Percentiles rank a stretch among this genome's conserved stretches.
Evolutionary conservation across 1,140 invertebrate species (phyloP).

Genomic region (Ostrea denselamellosa): DNA sequence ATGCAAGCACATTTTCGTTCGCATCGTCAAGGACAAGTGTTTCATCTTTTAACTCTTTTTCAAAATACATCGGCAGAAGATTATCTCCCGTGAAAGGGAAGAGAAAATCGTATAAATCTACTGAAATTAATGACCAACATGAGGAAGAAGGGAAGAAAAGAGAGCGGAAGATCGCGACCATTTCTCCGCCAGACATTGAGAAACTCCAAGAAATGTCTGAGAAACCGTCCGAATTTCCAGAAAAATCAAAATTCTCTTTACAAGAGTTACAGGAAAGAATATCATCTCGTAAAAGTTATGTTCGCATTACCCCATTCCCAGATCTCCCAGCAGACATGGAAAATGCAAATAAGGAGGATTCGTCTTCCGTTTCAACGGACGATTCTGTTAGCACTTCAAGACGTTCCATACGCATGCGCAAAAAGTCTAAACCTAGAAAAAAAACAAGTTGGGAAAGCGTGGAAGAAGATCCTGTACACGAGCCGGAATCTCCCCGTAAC

Average conservation of each 20-base stretch:
- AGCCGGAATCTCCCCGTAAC: not conserved
- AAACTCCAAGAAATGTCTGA: not conserved
- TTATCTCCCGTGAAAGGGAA: not conserved
- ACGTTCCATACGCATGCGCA: not conserved
- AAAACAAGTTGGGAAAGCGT: not conserved
- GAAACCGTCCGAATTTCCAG: not conserved
- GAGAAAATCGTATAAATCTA: not conserved
- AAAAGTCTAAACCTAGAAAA: not conserved
- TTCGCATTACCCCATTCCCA: constrained; percentile 4
- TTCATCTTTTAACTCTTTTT: constrained; percentile 12
- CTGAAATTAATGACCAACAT: not conserved
- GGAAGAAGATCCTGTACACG: not conserved
- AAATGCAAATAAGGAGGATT: not conserved
- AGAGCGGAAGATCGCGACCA: not conserved
- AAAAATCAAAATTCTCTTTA: constrained; percentile 10
- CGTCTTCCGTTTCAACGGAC: not conserved
- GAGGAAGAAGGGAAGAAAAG: not conserved
- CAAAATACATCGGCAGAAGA: constrained; percentile 5
- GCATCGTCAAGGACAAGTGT: not conserved
- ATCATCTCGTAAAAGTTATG: not conserved
- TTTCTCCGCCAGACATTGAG: not conserved
- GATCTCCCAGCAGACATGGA: not conserved
- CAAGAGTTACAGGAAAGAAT: not conserved
- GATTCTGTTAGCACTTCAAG: not conserved
- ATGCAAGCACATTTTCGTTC: constrained; percentile 16